Conservation (phyloP, 2,888 invertebrate species). For the Arrhopalites spinosus region DNA sequence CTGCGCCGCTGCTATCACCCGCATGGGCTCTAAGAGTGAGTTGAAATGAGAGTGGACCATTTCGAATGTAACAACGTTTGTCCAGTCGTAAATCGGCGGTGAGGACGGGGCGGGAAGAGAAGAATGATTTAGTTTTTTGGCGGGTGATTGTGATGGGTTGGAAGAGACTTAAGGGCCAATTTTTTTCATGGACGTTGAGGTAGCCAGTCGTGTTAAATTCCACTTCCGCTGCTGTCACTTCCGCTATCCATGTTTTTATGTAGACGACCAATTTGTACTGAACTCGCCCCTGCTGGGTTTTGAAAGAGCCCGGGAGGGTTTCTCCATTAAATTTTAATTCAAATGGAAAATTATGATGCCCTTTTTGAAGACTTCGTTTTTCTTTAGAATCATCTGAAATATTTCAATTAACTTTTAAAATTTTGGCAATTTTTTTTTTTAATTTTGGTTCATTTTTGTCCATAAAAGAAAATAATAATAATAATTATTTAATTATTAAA, state of each 20-base stretch:
- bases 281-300: not conserved
- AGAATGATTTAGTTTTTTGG: not conserved
- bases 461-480: too few relatives aligned
- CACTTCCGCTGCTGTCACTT: not conserved
- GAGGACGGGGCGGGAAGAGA: not conserved
- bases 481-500: too few relatives aligned
- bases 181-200: not conserved
- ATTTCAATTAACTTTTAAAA: too few relatives aligned
- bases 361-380: not conserved
- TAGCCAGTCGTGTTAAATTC: not conserved
- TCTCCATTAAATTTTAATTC: not conserved
- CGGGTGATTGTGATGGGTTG: not conserved
- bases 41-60: not conserved
- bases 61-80: not conserved
- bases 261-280: not conserved
- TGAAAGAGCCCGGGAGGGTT: not conserved
- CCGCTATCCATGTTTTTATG: not conserved
- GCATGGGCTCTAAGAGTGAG: not conserved
- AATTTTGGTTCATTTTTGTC: too few relatives aligned
- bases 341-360: not conserved
- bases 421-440: too few relatives aligned
- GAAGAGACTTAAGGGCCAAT: not conserved
- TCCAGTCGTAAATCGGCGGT: not conserved
- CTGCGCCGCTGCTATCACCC: not conserved
- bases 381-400: not conserved